Conservation (phyloP, 2,797 vertebrate genomes). For the Cynodonichthys magdalenae region DNA sequence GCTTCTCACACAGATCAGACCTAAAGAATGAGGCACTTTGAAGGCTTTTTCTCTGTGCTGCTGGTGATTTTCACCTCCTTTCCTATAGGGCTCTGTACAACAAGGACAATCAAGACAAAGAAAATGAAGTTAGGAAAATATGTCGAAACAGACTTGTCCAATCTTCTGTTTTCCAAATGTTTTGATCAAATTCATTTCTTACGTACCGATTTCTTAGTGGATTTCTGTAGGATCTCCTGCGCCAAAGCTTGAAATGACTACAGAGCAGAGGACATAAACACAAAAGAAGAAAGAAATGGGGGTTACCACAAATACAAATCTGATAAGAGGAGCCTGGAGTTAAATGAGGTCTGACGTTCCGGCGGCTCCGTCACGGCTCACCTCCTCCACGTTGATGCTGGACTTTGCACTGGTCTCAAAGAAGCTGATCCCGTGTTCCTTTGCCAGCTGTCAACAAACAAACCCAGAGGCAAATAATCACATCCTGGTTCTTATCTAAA, state of each 20-base stretch:
- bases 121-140: too few relatives aligned
- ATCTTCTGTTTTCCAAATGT: background rate
- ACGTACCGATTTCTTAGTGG: slow-evolving; percentile 82
- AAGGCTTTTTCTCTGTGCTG: slow-evolving; percentile 76
- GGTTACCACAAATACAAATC: background rate
- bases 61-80: slow-evolving; percentile 82
- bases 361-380: slow-evolving; percentile 56
- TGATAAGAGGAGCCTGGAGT: background rate
- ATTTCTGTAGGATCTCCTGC: slow-evolving; percentile 88
- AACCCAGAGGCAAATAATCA: slow-evolving; percentile 15
- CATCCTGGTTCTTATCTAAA: slow-evolving; percentile 57
- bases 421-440: slow-evolving; percentile 91
- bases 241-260: slow-evolving; percentile 90
- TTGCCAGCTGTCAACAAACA: slow-evolving; percentile 84
- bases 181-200: background rate
- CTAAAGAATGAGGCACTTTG: slow-evolving; percentile 83
- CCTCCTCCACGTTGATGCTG: slow-evolving; percentile 93
- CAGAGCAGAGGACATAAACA: slow-evolving; percentile 5
- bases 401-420: slow-evolving; percentile 96
- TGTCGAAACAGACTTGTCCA: background rate
- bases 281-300: background rate
- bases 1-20: background rate
- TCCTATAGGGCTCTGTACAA: slow-evolving; percentile 65
- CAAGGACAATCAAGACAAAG: background rate
- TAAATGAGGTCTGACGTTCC: background rate